Conservation (phyloP, 2,888 invertebrate genomes). For the Taenaris catops region DNA sequence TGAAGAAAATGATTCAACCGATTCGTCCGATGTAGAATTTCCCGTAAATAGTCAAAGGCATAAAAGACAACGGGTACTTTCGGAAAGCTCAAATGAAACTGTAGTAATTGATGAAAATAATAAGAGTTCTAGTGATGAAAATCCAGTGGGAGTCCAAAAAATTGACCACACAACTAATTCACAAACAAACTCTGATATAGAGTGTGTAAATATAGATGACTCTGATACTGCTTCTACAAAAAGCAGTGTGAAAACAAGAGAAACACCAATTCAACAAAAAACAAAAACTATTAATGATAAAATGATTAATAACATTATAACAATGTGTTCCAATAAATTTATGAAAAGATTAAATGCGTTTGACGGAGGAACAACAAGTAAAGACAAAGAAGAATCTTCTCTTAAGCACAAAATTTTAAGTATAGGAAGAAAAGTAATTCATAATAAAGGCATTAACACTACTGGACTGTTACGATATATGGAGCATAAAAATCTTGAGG, state of each 20-base stretch:
- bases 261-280: slow-evolving; percentile 19
- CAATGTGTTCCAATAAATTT: slow-evolving; percentile 42
- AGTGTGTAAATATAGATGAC: slow-evolving; percentile 52
- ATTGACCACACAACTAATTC: slow-evolving; percentile 5
- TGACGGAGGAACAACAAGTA: slow-evolving; percentile 21
- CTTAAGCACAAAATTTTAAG: slow-evolving; percentile 59
- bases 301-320: slow-evolving; percentile 43
- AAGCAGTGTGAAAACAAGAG: slow-evolving; percentile 18
- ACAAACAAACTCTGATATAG: slow-evolving; percentile 29
- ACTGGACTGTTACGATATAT: slow-evolving; percentile 54
- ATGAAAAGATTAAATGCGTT: slow-evolving; percentile 31
- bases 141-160: slow-evolving; percentile 10
- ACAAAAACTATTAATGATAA: slow-evolving; percentile 28
- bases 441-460: slow-evolving; percentile 43
- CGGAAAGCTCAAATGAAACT: slow-evolving; percentile 38
- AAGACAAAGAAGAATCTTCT: slow-evolving; percentile 33
- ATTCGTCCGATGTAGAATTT: slow-evolving; percentile 30
- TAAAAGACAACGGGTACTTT: slow-evolving; percentile 34
- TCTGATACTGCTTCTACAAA: slow-evolving; percentile 39
- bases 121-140: slow-evolving; percentile 19
- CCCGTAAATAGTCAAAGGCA: slow-evolving; percentile 23
- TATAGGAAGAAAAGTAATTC: slow-evolving; percentile 57
- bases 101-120: slow-evolving; percentile 28
- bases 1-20: slow-evolving; percentile 23
- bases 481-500: slow-evolving; percentile 51